A percentile compares a stretch with the other conserved stretches of the same genome.
Conservation (phyloP, 1,140 invertebrate species). For the Heliconius hermathena region DNA sequence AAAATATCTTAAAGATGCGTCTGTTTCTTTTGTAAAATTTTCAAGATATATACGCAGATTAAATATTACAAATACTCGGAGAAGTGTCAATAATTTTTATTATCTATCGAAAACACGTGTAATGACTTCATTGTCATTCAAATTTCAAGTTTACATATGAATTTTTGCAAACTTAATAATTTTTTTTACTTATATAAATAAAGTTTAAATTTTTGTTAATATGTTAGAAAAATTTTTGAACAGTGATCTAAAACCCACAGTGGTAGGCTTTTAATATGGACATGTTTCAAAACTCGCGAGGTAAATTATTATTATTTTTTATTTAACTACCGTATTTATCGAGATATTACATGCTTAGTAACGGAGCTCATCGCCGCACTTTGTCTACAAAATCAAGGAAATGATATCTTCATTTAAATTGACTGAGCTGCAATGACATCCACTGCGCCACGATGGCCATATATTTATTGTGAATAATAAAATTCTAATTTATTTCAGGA, state of each 20-base stretch:
- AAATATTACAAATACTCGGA: background rate
- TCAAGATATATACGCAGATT: background rate
- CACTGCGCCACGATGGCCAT: background rate
- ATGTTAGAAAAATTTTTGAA: background rate
- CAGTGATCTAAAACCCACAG: background rate
- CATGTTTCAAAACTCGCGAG: background rate
- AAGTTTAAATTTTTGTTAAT: background rate
- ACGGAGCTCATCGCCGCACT: no score
- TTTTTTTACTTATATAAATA: background rate
- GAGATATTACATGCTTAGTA: no score
- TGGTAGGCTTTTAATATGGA: background rate
- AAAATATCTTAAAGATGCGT: no score
- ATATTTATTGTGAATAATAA: background rate
- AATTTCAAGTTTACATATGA: background rate
- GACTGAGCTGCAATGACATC: background rate
- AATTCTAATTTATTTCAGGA: slow-evolving; percentile 31
- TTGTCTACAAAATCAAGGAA: no score
- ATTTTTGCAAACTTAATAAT: background rate
- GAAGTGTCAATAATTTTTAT: background rate
- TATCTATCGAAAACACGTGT: background rate
- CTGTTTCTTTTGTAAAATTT: no score
- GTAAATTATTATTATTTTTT: background rate
- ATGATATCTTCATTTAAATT: no score
- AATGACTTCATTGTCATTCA: background rate
- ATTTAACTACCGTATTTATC: background rate